Evolutionary conservation across 2,113 vertebrate genomes (phyloP).

Genomic region (Hydrochoerus hydrochaeris): DNA sequence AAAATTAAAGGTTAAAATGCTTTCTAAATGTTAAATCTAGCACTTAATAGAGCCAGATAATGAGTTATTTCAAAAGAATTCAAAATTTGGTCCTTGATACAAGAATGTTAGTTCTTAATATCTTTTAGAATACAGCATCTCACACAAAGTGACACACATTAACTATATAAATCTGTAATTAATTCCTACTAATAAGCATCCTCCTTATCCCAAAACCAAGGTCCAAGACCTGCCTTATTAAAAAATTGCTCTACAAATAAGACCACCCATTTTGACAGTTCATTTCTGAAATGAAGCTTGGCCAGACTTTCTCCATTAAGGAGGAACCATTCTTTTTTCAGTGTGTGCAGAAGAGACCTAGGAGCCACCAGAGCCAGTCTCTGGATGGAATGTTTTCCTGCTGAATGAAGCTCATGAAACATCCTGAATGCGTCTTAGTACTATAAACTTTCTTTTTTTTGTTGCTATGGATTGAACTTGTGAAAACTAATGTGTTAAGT

Average conservation of each 20-base stretch:
- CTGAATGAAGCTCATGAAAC: neutral
- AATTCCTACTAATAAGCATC: neutral
- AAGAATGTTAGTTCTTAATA: conserved; percentile 46
- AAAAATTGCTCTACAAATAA: neutral
- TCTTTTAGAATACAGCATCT: conserved; percentile 30
- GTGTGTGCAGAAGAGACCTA: neutral
- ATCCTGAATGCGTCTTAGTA: neutral
- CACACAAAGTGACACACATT: conserved; percentile 13
- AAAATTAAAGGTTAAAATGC: conserved; percentile 62
- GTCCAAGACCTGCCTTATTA: neutral
- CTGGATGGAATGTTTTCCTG: neutral
- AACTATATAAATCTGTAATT: neutral
- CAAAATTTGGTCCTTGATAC: conserved; percentile 41
- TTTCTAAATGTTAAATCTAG: conserved; percentile 41
- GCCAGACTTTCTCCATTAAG: neutral
- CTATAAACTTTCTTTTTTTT: neutral
- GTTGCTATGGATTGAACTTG: too few species aligned
- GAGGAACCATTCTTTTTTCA: neutral
- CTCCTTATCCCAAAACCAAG: conserved; percentile 8
- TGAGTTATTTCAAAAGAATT: conserved; percentile 50
- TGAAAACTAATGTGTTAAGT: neutral
- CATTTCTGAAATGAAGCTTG: neutral
- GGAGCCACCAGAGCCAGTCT: neutral
- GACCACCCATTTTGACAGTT: neutral
- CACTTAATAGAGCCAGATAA: conserved; percentile 26